Conservation (phyloP, 2,797 vertebrate genomes). For the Pseudochromis fuscus region DNA sequence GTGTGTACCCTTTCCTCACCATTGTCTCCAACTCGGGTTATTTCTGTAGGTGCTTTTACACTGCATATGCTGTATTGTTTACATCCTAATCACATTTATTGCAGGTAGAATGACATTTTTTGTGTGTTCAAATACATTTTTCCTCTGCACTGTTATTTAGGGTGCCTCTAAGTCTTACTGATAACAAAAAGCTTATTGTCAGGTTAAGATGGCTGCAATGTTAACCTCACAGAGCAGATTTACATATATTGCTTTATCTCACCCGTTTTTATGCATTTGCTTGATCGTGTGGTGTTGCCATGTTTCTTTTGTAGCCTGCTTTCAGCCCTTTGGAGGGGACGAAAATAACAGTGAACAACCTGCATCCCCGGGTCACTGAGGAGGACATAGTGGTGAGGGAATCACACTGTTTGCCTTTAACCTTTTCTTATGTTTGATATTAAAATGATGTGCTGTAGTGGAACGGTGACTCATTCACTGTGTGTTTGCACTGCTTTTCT, state of each 20-base stretch:
- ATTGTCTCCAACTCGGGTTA: not conserved
- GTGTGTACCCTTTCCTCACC: not conserved
- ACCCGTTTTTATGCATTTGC: not conserved
- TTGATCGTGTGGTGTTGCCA: conserved; percentile 2
- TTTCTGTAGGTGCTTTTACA: too few relatives aligned
- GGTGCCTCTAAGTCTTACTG: not conserved
- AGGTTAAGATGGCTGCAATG: not conserved
- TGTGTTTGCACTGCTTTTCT: conserved; percentile 20
- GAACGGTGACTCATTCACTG: conserved; percentile 10
- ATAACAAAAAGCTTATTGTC: not conserved
- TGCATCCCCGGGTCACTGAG: conserved; percentile 96
- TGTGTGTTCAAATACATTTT: too few relatives aligned
- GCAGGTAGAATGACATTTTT: not conserved
- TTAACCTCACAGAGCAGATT: not conserved
- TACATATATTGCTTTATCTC: not conserved
- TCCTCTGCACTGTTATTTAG: too few relatives aligned
- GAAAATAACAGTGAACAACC: conserved; percentile 98
- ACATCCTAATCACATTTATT: not conserved
- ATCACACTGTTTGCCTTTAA: not conserved
- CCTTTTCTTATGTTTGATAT: not conserved
- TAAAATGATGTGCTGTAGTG: not conserved
- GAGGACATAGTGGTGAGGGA: conserved; percentile 97
- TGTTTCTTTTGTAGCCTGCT: conserved; percentile 75
- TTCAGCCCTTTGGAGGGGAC: conserved; percentile 98
- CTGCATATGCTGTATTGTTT: too few relatives aligned